Percentiles rank a stretch among this genome's conserved stretches.
Evolutionary conservation across 1,140 invertebrate species (phyloP).

Genomic region (Monomorium pharaonis): DNA sequence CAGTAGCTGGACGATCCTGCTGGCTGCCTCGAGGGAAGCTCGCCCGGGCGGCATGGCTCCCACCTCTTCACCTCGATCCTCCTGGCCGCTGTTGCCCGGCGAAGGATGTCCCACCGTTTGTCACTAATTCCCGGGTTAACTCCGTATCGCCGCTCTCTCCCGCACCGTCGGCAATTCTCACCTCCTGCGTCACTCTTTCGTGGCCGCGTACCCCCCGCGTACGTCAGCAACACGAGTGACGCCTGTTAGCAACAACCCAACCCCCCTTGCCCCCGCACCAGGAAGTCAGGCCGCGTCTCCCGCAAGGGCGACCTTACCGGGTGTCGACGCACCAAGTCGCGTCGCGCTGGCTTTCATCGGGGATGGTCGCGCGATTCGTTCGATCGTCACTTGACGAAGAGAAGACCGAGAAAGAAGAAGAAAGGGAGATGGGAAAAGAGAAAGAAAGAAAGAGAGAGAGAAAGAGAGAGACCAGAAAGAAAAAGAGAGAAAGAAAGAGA

Average conservation of each 20-base stretch:
- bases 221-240: background rate
- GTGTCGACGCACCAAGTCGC: conserved; percentile 48
- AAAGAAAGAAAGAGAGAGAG: background rate
- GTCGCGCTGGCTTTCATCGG: conserved; percentile 49
- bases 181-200: conserved; percentile 23
- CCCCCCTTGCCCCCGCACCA: background rate
- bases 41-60: conserved; percentile 84
- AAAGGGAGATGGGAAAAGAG: background rate
- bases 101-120: conserved; percentile 60
- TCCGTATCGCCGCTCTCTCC: background rate
- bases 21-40: conserved; percentile 79
- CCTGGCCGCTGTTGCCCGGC: conserved; percentile 62
- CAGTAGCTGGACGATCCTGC: conserved; percentile 77
- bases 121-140: conserved; percentile 39
- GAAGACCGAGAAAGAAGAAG: conserved; percentile 7
- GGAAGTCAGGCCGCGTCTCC: conserved; percentile 37
- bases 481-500: background rate
- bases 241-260: background rate
- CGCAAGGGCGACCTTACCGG: conserved; percentile 30
- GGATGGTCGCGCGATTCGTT: conserved; percentile 36
- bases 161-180: conserved; percentile 5
- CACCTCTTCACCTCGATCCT: conserved; percentile 73
- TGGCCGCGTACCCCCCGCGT: background rate
- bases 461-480: background rate
- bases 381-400: conserved; percentile 29